phyloP scores from a whole-genome alignment of 2,113 vertebrate genomes.

The Indicator maculatus region DNA sequence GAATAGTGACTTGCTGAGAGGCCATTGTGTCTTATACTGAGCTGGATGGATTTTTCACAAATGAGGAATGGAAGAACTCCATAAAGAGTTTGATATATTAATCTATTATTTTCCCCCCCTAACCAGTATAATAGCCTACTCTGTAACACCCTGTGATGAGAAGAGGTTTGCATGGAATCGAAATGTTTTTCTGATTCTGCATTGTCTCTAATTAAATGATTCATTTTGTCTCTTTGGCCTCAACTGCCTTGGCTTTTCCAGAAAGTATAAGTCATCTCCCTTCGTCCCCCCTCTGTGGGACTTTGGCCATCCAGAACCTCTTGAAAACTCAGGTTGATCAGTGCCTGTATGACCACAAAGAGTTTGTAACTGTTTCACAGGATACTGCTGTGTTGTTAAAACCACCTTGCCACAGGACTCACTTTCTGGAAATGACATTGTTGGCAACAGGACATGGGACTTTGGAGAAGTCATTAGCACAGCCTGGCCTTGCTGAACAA shows the following conservation, averaged over 20 bases:
- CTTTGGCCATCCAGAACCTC: neutral
- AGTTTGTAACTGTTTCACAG: neutral
- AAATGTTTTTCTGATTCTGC: neutral
- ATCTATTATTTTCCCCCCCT: neutral
- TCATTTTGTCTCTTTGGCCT: neutral
- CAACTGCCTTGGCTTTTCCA: neutral
- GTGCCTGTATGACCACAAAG: neutral
- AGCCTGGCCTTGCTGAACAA: slow-evolving; percentile 26
- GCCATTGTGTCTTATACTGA: slow-evolving; percentile 10
- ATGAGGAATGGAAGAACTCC: neutral
- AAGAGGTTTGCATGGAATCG: neutral
- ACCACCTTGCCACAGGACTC: neutral
- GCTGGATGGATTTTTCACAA: slow-evolving; percentile 29
- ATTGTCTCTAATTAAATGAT: slow-evolving; percentile 25
- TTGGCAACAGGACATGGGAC: neutral
- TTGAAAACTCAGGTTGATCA: neutral
- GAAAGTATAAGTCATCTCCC: neutral
- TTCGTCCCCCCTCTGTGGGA: neutral
- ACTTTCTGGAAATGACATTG: slow-evolving; percentile 14
- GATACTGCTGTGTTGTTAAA: neutral
- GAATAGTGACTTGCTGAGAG: slow-evolving; percentile 26
- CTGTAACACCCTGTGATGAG: slow-evolving; percentile 2
- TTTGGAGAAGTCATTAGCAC: slow-evolving; percentile 48
- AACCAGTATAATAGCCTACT: neutral
- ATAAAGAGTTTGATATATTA: neutral